These are phyloP conservation scores for Mythimna impura DNA, from an alignment of 2,888 invertebrate species.

Conservation along the genomic window DNA sequence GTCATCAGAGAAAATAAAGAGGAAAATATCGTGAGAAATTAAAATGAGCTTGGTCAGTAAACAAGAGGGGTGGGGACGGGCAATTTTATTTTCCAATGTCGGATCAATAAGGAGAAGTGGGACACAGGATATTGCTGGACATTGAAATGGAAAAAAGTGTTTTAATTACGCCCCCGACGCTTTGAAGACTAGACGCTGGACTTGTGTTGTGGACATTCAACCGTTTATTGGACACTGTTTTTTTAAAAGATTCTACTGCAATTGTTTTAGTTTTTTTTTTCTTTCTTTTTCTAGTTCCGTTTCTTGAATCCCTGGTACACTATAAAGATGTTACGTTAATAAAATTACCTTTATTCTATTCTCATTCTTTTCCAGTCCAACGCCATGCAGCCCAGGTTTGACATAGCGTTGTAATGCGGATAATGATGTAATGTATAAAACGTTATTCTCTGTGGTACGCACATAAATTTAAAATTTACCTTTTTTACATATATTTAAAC, in stretches of 20 bases:
- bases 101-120: constrained; percentile 80
- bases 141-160: constrained; percentile 75
- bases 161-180: constrained; percentile 79
- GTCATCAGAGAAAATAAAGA: constrained; percentile 78
- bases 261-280: constrained; percentile 10
- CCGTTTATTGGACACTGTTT: constrained; percentile 51
- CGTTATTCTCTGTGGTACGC: no score
- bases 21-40: constrained; percentile 80
- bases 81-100: constrained; percentile 80
- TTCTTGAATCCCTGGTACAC: neutral
- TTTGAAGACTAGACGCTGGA: constrained; percentile 65
- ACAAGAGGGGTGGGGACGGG: constrained; percentile 71
- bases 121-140: constrained; percentile 83
- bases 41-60: constrained; percentile 84
- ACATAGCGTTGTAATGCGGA: no score
- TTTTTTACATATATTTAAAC: no score
- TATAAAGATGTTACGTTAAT: neutral
- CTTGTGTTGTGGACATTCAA: constrained; percentile 56
- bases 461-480: no score
- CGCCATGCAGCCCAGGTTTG: no score
- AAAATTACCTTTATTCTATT: neutral
- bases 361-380: no score
- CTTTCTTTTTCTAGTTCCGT: neutral
- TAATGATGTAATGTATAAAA: no score
- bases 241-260: constrained; percentile 28